Percentiles rank a stretch among this genome's conserved stretches.
phyloP scores from a whole-genome alignment of 2,797 vertebrate genomes.

The Sphenodon punctatus region DNA sequence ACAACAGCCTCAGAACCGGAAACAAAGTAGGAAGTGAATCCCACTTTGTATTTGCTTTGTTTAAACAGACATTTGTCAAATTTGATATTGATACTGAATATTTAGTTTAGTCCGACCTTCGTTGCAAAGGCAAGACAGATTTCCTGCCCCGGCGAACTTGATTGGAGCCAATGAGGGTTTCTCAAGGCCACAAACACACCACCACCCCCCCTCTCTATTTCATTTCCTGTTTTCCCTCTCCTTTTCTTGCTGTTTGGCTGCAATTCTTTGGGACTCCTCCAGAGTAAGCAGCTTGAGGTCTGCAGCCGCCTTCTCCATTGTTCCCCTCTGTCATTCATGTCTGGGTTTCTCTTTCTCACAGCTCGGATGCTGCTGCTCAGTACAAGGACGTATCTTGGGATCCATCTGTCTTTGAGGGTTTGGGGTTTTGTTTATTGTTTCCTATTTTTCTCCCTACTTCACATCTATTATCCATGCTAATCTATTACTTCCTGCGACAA shows the following conservation, averaged over 20 bases:
- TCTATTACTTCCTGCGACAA: neutral
- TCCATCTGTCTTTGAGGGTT: neutral
- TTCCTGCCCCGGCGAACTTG: conserved; percentile 66
- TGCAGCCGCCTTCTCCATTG: neutral
- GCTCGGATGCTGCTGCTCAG: rapidly evolving
- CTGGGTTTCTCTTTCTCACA: neutral
- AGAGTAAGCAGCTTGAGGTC: too few species aligned
- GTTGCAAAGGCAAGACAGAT: conserved; percentile 45
- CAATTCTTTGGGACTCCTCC: too few species aligned
- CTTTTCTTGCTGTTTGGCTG: neutral
- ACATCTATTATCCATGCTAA: neutral
- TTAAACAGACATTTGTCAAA: too few species aligned
- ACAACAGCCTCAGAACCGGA: too few species aligned
- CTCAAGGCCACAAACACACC: conserved; percentile 51
- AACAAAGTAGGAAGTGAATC: too few species aligned
- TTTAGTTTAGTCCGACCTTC: too few species aligned
- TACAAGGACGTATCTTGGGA: conserved; percentile 5
- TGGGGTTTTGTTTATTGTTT: conserved; percentile 3
- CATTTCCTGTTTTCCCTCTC: neutral
- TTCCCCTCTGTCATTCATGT: conserved; percentile 8
- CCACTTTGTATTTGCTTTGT: too few species aligned
- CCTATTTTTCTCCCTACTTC: neutral
- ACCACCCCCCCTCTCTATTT: conserved; percentile 23
- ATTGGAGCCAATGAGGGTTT: conserved; percentile 67
- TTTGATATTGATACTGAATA: too few species aligned